Base-by-base conservation (phyloP, 2,113 vertebrate genomes). In the Dascyllus trimaculatus region DNA sequence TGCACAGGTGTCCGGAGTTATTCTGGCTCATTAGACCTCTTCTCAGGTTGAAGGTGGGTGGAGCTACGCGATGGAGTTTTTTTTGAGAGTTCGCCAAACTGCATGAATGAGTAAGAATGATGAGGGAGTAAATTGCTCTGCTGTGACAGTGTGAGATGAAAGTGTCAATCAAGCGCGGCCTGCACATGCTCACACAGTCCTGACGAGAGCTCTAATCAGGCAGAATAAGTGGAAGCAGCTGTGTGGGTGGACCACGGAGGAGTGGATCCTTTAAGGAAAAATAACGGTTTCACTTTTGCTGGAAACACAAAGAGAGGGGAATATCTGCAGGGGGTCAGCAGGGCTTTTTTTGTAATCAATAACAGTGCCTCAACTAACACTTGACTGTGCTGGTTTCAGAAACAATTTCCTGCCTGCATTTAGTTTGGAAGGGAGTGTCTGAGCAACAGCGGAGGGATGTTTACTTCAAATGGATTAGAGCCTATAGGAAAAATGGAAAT, bases 331-430 rank as follows among this genome's bases (percentile, higher is more conserved):
- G 62, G 13, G 35, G 54, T 48, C 35, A 15, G 14, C 57, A 43
- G 51, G 11, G 11, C 59, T 77, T 82, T 77, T 75, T 62, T 76
- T 82, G 74, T 76, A 71, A 79, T 71, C 56, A 85, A 71, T 75
- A 71, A 51, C 29, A 64, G 25, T 21, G 64, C 74, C 35, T 59
- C 57, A 57, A 38, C 65, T 35, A 62, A 59, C 48, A 59, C 69
- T 75, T 51, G 38, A 75, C 49, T 67, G 46, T 71, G 43, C 38
- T 29, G 52, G 35, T 66, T 75, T 82, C 56, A 71, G 51, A 85
- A 64, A 81, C 67, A 78, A 74, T 85, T 75, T 71, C 53, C 64
- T 77, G 46, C 22, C 32, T 40, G 46, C 5, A 57, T 59, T 66
- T 46, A 46, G 14, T 73, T 81, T 80, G 75, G 15, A 52, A 63